Evolutionary conservation across 1,140 invertebrate genomes (phyloP), one percentile per base, ranked within the genome.

Genomic region (Dreissena rostriformis): DNA sequence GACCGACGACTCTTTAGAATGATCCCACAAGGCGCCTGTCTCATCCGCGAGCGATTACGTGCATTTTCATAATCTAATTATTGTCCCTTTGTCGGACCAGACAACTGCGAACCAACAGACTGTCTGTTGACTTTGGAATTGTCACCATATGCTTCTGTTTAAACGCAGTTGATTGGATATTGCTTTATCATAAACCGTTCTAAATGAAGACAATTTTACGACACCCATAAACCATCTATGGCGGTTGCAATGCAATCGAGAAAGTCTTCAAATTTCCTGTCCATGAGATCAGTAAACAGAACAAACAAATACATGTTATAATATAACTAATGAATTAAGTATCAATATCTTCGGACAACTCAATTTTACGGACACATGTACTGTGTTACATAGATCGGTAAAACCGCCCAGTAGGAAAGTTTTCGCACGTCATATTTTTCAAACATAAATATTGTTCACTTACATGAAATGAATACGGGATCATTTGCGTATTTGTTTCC

Each of bases 131-230:
- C 80, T 52, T 57, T 75, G 63, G 68, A 61, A 82, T 73, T 82
- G 80, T 67, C 72, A 82, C 80, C 80, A 82, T 82, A 82, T 82
- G 80, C 72, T 68, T 67, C 26, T 82, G 80, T 82, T 82, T 82
- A 65, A 82, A 29, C 68, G 65, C 65, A 74, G 65, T 82, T 82
- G 71, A 82, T 82, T 82, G 68, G 71, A 82, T 74, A 82, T 82
- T 82, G 80, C 72, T 52, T 75, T 82, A 82, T 82, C 80, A 53
- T 61, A 26, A 68, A 72, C 39, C 7, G 72, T 74, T 75, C 80
- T 57, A 75, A 74, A 82, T 82, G 57, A 82, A 82, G 80, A 82
- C 80, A 82, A 75, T 74, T 82, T 82, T 82, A 82, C 71, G 80
- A 82, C 80, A 75, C 65, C 72, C 26, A 72, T 49, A 82, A 82